Evolutionary conservation across 2,113 vertebrate genomes (phyloP).

Genomic region (Rhegmatorhina hoffmannsi): DNA sequence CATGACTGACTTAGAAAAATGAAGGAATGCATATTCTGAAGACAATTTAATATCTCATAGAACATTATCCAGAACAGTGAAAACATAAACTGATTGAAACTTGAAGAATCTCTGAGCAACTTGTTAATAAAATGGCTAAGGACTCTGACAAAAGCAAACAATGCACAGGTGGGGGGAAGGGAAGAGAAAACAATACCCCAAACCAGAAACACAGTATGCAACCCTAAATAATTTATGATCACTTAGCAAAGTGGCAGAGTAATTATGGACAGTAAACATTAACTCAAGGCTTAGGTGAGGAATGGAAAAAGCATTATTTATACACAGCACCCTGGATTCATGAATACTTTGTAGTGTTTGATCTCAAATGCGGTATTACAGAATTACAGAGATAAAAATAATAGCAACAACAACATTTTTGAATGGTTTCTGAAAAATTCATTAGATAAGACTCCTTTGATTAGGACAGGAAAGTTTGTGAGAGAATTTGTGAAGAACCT

Average conservation of each 20-base stretch:
- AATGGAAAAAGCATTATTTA: background rate
- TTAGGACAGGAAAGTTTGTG: background rate
- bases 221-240: slow-evolving; percentile 12
- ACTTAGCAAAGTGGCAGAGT: background rate
- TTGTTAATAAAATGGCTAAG: background rate
- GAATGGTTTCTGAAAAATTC: background rate
- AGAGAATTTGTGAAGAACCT: background rate
- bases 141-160: background rate
- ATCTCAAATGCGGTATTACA: background rate
- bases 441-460: background rate
- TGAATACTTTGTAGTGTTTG: background rate
- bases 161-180: background rate
- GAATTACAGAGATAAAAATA: background rate
- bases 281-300: background rate
- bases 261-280: background rate
- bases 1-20: background rate
- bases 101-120: background rate
- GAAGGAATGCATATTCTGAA: background rate
- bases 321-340: background rate
- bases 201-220: background rate
- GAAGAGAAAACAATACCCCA: background rate
- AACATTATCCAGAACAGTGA: background rate
- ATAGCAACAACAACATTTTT: background rate
- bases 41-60: background rate
- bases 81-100: background rate